Base-by-base conservation (phyloP, 2,113 vertebrate genomes). In the Vulpes ferrilata region DNA sequence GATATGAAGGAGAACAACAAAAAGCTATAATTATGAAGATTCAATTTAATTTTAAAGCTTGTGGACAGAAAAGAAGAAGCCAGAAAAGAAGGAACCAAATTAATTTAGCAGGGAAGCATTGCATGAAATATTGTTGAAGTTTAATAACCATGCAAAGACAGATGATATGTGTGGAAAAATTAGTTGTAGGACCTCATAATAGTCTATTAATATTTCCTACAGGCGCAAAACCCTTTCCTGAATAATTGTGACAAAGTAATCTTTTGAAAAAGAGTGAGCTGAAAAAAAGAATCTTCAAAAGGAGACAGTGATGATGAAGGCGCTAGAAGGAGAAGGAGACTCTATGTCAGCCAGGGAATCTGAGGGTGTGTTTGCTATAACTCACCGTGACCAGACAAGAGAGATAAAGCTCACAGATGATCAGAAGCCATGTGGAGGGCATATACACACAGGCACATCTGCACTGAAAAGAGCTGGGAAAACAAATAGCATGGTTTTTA, bases 121-220 rank as follows among this genome's bases (percentile, higher is more conserved):
- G 99, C 99, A 99, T 99, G 98, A 99, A 99, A 98, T 99, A 99
- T 99, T 99, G 99, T 99, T 99, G 98, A 99, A 99, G 98, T 99
- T 98, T 98, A 99, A 98, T 99, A 99, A 99, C 99, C 99, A 99
- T 99, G 98, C 98, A 98, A 98, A 99, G 99, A 98, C 99, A 99
- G 98, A 99, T 99, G 98, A 99, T 99, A 99, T 99, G 99, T 99
- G 98, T 99, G 99, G 99, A 98, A 99, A 99, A 99, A 99, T 99
- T 99, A 99, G 98, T 99, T 99, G 98, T 98, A 99, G 99, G 99
- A 99, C 98, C 99, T 99, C 99, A 99, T 99, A 99, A 99, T 99
- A 99, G 98, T 98, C 98, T 98, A 99, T 98, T 99, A 99, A 99
- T 99, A 99, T 99, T 98, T 99, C 98, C 98, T 99, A 98, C 97